Percentiles rank a stretch among this genome's conserved stretches.
These are phyloP conservation scores for Tiliacea aurago DNA, from an alignment of 2,888 invertebrate genomes.

Conservation along the genomic window DNA sequence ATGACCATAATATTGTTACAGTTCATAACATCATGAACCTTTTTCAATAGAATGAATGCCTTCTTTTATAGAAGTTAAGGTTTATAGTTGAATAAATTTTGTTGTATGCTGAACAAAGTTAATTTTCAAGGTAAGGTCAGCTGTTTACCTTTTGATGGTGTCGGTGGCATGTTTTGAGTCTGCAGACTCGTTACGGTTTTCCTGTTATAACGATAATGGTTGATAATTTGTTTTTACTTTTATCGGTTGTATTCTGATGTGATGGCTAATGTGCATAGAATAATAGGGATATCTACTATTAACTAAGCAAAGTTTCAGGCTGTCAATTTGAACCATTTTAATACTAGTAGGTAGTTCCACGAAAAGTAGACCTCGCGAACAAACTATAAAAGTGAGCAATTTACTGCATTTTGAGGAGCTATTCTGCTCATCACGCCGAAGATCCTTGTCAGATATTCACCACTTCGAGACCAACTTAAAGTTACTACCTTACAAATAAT, in stretches of 20 bases:
- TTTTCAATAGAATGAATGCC: constrained; percentile 37
- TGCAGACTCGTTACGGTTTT: constrained; percentile 43
- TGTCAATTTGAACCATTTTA: neutral
- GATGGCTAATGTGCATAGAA: neutral
- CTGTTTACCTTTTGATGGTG: constrained; percentile 53
- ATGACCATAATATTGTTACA: constrained; percentile 20
- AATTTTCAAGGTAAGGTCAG: constrained; percentile 60
- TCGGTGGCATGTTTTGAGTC: constrained; percentile 50
- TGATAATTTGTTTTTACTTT: constrained; percentile 29
- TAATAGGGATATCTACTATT: neutral
- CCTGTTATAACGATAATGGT: constrained; percentile 38
- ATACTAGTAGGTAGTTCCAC: too few species aligned
- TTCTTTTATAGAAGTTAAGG: constrained; percentile 33
- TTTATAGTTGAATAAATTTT: constrained; percentile 27
- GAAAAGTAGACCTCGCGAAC: too few species aligned
- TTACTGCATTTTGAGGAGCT: too few species aligned
- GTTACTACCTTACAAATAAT: too few species aligned
- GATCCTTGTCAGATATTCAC: too few species aligned
- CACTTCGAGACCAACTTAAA: too few species aligned
- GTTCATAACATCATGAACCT: constrained; percentile 1
- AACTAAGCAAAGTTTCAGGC: neutral
- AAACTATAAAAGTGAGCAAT: too few species aligned
- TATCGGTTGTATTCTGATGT: constrained; percentile 6
- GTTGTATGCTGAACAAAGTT: constrained; percentile 25
- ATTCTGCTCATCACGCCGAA: too few species aligned